Conservation (phyloP, 1,140 invertebrate species). For the Teleogryllus occipitalis region DNA sequence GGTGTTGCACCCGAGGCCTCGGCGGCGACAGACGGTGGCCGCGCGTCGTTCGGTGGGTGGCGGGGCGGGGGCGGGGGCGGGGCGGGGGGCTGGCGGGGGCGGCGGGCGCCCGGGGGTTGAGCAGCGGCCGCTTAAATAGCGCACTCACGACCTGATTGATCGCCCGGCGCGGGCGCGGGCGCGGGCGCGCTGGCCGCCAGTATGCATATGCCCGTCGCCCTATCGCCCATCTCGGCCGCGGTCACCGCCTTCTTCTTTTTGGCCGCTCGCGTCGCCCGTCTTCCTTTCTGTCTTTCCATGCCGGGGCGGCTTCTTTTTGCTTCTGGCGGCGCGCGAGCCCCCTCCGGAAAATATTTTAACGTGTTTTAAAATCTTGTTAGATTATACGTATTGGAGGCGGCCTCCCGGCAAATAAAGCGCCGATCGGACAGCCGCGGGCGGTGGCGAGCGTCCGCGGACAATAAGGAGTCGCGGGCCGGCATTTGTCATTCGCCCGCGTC, state of each 20-base stretch:
- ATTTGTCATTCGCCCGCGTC: too few relatives aligned
- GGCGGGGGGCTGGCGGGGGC: too few relatives aligned
- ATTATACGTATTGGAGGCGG: neutral
- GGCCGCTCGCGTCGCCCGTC: neutral
- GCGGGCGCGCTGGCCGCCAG: too few relatives aligned
- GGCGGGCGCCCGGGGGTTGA: too few relatives aligned
- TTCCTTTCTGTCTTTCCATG: neutral
- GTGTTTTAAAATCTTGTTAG: conserved; percentile 1
- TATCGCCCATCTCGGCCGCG: neutral
- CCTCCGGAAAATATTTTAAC: neutral
- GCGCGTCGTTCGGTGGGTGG: neutral
- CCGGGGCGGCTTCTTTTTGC: neutral
- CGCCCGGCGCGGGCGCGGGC: too few relatives aligned
- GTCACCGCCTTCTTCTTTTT: neutral
- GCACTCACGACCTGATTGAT: neutral
- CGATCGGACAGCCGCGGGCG: too few relatives aligned
- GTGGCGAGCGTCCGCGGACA: too few relatives aligned
- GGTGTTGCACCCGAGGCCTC: too few relatives aligned
- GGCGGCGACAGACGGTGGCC: too few relatives aligned
- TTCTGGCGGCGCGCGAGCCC: neutral
- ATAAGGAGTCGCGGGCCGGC: too few relatives aligned
- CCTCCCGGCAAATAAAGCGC: neutral
- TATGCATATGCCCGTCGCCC: neutral
- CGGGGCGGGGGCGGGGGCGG: too few relatives aligned
- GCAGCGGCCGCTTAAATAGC: neutral